Evolutionary conservation across 2,797 vertebrate genomes (phyloP).

Genomic region (Nyctalus aviator): DNA sequence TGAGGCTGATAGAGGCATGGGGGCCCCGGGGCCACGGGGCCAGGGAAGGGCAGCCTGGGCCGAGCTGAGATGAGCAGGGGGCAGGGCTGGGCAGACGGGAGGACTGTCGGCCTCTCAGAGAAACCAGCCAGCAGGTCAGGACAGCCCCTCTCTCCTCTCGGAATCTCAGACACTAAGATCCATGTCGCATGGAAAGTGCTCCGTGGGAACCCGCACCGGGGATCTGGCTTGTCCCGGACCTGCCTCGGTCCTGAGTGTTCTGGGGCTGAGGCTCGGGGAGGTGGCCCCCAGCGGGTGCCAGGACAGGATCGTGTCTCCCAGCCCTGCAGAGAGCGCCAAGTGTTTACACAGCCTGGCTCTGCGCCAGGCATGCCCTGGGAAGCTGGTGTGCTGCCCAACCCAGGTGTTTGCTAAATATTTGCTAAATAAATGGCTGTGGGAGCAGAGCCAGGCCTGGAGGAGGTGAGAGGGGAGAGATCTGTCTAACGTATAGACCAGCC

Average conservation of each 20-base stretch:
- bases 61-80: neutral
- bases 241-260: neutral
- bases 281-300: accelerated
- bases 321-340: neutral
- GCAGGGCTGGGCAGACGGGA: neutral
- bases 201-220: accelerated
- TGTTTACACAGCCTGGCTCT: conserved; percentile 25
- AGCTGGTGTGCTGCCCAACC: neutral
- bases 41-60: neutral
- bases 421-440: conserved; percentile 30
- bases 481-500: neutral
- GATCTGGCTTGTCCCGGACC: neutral
- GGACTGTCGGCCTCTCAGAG: neutral
- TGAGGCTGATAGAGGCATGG: accelerated
- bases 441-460: neutral
- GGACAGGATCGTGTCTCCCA: accelerated
- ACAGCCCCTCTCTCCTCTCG: neutral
- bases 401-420: conserved; percentile 71
- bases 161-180: neutral
- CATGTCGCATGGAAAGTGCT: neutral
- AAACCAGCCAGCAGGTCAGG: neutral
- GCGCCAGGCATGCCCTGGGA: neutral
- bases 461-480: neutral
- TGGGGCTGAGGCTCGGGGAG: accelerated
- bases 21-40: too few species aligned